Evolutionary conservation across 2,888 invertebrate species (phyloP).

Genomic region (Dynastes hyllus): DNA sequence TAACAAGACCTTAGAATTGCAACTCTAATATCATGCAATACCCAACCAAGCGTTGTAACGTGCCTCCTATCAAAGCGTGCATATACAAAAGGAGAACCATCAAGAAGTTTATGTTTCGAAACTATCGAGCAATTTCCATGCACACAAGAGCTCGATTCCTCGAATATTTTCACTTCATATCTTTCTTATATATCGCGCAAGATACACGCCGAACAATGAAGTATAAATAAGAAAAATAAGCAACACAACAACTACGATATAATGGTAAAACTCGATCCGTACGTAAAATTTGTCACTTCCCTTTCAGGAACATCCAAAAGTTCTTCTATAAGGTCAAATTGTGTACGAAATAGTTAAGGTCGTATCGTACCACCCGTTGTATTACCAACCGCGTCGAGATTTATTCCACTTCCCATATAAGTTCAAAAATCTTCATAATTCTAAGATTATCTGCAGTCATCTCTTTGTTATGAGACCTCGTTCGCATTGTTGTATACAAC

Average conservation of each 20-base stretch:
- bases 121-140: constrained; percentile 13
- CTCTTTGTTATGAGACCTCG: constrained; percentile 53
- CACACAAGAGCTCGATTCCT: background rate
- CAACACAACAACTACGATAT: background rate
- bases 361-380: constrained; percentile 29
- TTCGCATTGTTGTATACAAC: constrained; percentile 51
- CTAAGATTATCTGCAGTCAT: constrained; percentile 53
- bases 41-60: background rate
- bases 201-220: background rate
- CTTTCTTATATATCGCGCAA: background rate
- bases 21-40: no score
- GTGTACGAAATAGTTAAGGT: background rate
- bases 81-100: no score
- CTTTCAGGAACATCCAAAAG: background rate
- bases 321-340: background rate
- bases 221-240: background rate
- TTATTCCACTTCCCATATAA: constrained; percentile 31
- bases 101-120: constrained; percentile 23
- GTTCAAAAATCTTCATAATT: constrained; percentile 52
- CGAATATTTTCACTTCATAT: constrained; percentile 22
- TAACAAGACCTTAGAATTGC: no score
- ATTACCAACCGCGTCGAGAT: background rate
- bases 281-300: constrained; percentile 31
- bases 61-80: background rate
- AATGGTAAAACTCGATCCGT: background rate